A percentile compares a stretch with the other conserved stretches of the same genome.
These are phyloP conservation scores for Solenopsis invicta DNA, from an alignment of 1,140 invertebrate species.

Conservation along the genomic window DNA sequence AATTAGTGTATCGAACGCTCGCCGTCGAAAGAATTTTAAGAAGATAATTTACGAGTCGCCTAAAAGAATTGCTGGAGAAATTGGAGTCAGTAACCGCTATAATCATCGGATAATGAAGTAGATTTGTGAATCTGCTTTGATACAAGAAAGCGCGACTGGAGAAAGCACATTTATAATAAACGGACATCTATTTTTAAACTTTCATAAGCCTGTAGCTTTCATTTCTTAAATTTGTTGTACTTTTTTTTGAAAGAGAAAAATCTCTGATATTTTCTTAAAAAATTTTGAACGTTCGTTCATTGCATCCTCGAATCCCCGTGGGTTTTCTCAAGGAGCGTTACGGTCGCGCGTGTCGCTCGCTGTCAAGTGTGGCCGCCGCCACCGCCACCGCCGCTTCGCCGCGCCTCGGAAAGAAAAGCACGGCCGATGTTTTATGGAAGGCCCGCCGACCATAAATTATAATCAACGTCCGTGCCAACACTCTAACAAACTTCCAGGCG, in stretches of 20 bases:
- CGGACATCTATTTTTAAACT: neutral
- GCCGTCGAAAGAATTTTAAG: neutral
- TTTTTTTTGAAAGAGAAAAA: neutral
- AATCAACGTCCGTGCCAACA: constrained; percentile 82
- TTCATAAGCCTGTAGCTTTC: neutral
- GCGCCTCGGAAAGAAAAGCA: constrained; percentile 59
- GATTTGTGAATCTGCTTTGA: too few relatives aligned
- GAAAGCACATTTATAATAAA: neutral
- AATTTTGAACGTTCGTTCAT: neutral
- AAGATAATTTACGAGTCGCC: neutral
- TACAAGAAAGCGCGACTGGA: too few relatives aligned
- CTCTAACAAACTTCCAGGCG: constrained; percentile 75
- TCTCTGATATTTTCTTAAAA: neutral
- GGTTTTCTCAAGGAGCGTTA: neutral
- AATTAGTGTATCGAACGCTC: too few relatives aligned
- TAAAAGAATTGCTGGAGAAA: neutral
- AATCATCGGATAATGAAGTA: neutral
- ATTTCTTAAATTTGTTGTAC: neutral
- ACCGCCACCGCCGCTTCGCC: neutral
- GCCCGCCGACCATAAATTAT: constrained; percentile 81
- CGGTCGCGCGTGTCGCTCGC: constrained; percentile 5
- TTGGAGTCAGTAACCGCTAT: neutral
- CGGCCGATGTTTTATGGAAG: constrained; percentile 77
- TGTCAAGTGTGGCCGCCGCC: neutral
- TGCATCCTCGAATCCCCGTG: neutral